These are phyloP conservation scores for Eucera pruinosa DNA, from an alignment of 2,888 invertebrate species.

Conservation along the genomic window DNA sequence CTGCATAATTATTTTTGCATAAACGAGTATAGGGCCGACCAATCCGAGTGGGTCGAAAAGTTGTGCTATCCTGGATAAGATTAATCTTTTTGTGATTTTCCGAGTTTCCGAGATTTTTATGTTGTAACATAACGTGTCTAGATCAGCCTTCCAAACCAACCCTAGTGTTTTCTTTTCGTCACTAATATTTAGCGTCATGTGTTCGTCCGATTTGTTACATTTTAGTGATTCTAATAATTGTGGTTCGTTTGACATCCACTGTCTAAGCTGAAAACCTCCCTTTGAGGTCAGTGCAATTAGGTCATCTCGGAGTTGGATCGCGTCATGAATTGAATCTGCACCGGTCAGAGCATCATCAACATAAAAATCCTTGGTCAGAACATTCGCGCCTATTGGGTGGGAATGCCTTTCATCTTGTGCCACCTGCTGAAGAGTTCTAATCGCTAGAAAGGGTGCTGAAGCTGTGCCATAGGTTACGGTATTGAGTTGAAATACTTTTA, in stretches of 20 bases:
- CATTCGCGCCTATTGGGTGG: slow-evolving; percentile 11
- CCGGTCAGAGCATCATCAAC: slow-evolving; percentile 27
- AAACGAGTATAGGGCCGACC: slow-evolving; percentile 18
- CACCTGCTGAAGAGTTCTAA: slow-evolving; percentile 41
- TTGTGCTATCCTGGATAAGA: too few relatives aligned
- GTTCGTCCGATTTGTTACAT: neutral
- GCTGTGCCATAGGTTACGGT: too few relatives aligned
- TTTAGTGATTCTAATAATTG: neutral
- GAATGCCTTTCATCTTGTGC: slow-evolving; percentile 37
- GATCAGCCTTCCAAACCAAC: too few relatives aligned
- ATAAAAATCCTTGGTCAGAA: slow-evolving; percentile 23
- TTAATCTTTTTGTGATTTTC: slow-evolving; percentile 26
- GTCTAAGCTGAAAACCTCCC: slow-evolving; percentile 18
- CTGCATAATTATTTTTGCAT: slow-evolving; percentile 28
- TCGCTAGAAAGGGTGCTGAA: too few relatives aligned
- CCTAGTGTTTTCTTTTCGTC: slow-evolving; percentile 9
- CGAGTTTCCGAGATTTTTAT: too few relatives aligned
- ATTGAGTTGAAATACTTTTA: too few relatives aligned
- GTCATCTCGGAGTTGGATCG: neutral
- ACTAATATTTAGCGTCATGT: neutral
- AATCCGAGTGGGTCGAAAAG: slow-evolving; percentile 29
- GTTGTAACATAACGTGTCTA: too few relatives aligned
- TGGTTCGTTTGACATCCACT: slow-evolving; percentile 29
- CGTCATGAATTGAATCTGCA: neutral
- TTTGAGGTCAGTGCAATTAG: neutral